Evolutionary conservation across 2,113 vertebrate species (phyloP), one percentile per base, ranked within the genome.

Genomic region (Halichoerus grypus): DNA sequence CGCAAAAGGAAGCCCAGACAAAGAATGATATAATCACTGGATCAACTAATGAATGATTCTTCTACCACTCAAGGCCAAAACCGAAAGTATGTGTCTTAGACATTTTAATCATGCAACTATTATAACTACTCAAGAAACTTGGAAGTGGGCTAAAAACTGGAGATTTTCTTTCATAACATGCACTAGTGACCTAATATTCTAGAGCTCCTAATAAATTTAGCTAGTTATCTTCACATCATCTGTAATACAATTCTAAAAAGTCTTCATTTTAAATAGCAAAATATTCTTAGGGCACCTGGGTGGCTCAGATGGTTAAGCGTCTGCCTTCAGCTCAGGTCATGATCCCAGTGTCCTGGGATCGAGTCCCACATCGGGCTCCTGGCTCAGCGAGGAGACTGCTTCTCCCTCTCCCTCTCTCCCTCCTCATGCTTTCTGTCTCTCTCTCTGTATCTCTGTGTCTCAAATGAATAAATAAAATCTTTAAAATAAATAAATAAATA

Each of bases 261-360:
- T 1, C 5, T 95, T 93, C 81, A 90, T 67, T 94, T 95, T 94
- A 92, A 95, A 72, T 72, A 91, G 14, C 7, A 79, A 96, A 81
- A 46, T 91, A 85, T 24, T 65, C 18, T 63, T 93, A 5, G 39
- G 39, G 39, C 39, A 3, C 39, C 39, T 42, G 39, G 39, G 39
- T 42, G 39, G 39, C 39, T 42, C 39, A 42, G 39, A 39, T 42
- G 3, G 39, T 42, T 42, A 42, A 42, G 39, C 39, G 3, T 42
- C 39, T 42, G 39, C 39, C 4, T 42, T 42, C 39, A 4, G 39
- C 39, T 42, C 39, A 42, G 39, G 39, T 42, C 39, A 42, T 42
- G 39, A 1, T 42, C 39, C 39, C 39, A 5, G 39, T 4, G 39
- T 42, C 39, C 39, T 42, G 39, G 39, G 39, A 42, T 42, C 39